Base-by-base conservation (phyloP, 2,888 invertebrate genomes). In the Kuschelorhynchus macadamiae region DNA sequence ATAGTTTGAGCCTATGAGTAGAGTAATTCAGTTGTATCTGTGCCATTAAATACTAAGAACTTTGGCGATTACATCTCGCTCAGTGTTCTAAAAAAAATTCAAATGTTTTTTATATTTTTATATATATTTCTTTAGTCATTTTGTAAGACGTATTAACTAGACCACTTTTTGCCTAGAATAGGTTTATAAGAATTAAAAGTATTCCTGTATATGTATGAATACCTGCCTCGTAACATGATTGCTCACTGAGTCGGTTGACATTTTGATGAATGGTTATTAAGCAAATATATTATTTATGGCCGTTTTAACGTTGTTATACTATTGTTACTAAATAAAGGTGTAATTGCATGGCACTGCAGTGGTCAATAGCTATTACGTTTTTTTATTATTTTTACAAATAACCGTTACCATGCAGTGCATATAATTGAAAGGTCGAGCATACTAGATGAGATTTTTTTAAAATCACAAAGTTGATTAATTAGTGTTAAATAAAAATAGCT, bases 271-370 rank as follows among this genome's bases (percentile, higher is more conserved):
- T 44, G 17, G 16, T 18, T 18, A 44, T 44, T 44, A 44, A 16
- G 44, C 5, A 44, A 44, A 44, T 18, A 44, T 16, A 44, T 44
- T 44, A 44, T 44, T 44, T 44, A 44, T 44, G 14, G 17, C 44
- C 18, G 2, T 5, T 17, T 44, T 44, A 44, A 44, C 14, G 18
- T 17, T 44, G 17, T 44, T 18, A 17, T 7, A 4, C 44, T 16
- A 44, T 44, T 44, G 44, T 44, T 44, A 44, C 3, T 44, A 44
- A 44, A 44, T 17, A 44, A 44, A 44, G 18, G 17, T 5, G 11
- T 17, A 17, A 44, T 44, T 44, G 44, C 44, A 44, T 44, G 11
- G 18, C 44, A 18, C 16, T 18, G 17, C 14, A 44, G 18, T 44
- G 44, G 16, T 44, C 44, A 17, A 2, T 18, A 17, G 44, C 1